Evolutionary conservation across 2,797 vertebrate genomes (phyloP).

Genomic region (Cirrhinus mrigala): DNA sequence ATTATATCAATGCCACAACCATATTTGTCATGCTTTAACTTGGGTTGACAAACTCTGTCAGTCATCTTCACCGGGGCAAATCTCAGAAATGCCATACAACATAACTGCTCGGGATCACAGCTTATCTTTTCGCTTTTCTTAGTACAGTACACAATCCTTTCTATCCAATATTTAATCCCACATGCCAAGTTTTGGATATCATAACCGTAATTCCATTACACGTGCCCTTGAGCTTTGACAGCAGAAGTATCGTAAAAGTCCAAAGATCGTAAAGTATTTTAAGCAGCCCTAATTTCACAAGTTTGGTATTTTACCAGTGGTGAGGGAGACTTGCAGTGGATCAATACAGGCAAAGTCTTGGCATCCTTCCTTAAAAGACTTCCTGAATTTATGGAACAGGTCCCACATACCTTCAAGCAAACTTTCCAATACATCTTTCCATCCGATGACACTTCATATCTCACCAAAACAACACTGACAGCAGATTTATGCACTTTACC

Average conservation of each 20-base stretch:
- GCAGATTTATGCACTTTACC: constrained; percentile 14
- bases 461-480: constrained; percentile 21
- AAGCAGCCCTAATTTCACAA: constrained; percentile 44
- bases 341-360: constrained; percentile 53
- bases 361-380: constrained; percentile 54
- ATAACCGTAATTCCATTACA: constrained; percentile 46
- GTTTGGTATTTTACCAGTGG: constrained; percentile 45
- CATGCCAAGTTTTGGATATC: constrained; percentile 41
- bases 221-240: constrained; percentile 57
- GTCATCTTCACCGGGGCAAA: constrained; percentile 36
- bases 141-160: neutral
- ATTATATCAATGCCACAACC: constrained; percentile 30
- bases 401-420: constrained; percentile 41
- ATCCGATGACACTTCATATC: constrained; percentile 18
- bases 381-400: constrained; percentile 79
- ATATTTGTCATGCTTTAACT: constrained; percentile 30
- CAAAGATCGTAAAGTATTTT: constrained; percentile 57
- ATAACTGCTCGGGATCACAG: neutral
- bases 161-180: constrained; percentile 18
- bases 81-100: neutral
- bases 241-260: constrained; percentile 45
- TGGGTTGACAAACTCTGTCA: constrained; percentile 29
- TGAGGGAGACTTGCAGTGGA: constrained; percentile 21
- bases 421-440: constrained; percentile 35
- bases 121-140: constrained; percentile 19